Evolutionary conservation across 2,888 invertebrate species (phyloP), one percentile per base, ranked within the genome.

Genomic region (Brachypalpus laphriformis): DNA sequence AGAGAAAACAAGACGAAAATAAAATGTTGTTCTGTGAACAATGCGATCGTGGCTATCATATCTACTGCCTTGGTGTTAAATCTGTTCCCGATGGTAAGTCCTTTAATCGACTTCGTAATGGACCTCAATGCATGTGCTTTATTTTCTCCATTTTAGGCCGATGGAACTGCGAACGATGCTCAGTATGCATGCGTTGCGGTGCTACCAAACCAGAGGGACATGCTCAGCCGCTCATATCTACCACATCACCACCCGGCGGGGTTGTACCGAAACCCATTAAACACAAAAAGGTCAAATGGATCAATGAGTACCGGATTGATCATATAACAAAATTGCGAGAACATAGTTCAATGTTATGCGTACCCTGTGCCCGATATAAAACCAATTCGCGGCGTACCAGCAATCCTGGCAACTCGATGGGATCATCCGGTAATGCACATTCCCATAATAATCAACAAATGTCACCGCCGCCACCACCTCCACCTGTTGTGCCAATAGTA

Each of bases 1-100:
- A 94, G 88, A 95, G 95, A 91, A 95, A 96, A 37, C 95, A 95
- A 87, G 96, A 96, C 91, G 97, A 96, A 93, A 97, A 97, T 90
- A 96, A 97, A 92, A 97, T 98, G 97, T 94, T 98, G 89, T 98
- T 96, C 93, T 98, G 98, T 92, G 98, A 98, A 92, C 95, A 96
- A 89, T 98, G 98, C 93, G 98, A 98, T 93, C 94, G 98, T 90
- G 98, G 98, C 92, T 98, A 96, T 93, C 98, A 98, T 91, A 96
- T 97, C 87, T 97, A 96, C 93, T 98, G 98, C 92, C 96, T 98
- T 70, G 97, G 97, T 5, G 92, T 98, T 49, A 93, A 94, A 82
- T 93, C 94, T 83, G 95, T 97, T 88, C 98, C 98, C 3, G 95
- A 94, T 87, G 98, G 98, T 94, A 86, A 89, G 91, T 2, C 0